Evolutionary conservation across 1,140 invertebrate species (phyloP).

Genomic region (Sycobia sp.): DNA sequence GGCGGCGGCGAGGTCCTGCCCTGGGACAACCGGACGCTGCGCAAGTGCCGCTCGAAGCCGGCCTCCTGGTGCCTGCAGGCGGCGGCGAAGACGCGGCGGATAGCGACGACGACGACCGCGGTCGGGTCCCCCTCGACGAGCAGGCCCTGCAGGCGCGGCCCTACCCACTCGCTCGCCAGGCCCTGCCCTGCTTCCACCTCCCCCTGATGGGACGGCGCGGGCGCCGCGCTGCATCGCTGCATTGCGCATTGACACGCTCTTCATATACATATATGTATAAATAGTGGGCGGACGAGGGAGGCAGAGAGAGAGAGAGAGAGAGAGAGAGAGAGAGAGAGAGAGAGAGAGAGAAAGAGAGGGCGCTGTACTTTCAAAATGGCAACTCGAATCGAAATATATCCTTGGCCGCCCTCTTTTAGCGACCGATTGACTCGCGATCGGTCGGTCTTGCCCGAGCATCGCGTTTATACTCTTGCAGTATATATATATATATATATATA

Average conservation of each 20-base stretch:
- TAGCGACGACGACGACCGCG: conserved; percentile 16
- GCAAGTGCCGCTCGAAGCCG: conserved; percentile 49
- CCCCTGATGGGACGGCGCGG: neutral
- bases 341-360: too few relatives aligned
- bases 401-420: neutral
- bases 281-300: too few relatives aligned
- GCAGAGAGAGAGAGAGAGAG: too few relatives aligned
- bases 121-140: conserved; percentile 27
- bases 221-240: neutral
- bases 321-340: too few relatives aligned
- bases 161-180: conserved; percentile 17
- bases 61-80: conserved; percentile 44
- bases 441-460: too few relatives aligned
- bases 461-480: too few relatives aligned
- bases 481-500: too few relatives aligned
- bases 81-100: conserved; percentile 44
- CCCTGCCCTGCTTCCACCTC: conserved; percentile 8
- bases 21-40: conserved; percentile 49
- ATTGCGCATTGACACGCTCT: neutral
- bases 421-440: too few relatives aligned
- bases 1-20: too few relatives aligned
- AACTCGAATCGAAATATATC: neutral
- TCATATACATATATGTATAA: too few relatives aligned
- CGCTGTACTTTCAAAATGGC: conserved; percentile 19
- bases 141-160: conserved; percentile 38